phyloP scores from a whole-genome alignment of 2,113 vertebrate genomes.

The Struthidea cinerea region DNA sequence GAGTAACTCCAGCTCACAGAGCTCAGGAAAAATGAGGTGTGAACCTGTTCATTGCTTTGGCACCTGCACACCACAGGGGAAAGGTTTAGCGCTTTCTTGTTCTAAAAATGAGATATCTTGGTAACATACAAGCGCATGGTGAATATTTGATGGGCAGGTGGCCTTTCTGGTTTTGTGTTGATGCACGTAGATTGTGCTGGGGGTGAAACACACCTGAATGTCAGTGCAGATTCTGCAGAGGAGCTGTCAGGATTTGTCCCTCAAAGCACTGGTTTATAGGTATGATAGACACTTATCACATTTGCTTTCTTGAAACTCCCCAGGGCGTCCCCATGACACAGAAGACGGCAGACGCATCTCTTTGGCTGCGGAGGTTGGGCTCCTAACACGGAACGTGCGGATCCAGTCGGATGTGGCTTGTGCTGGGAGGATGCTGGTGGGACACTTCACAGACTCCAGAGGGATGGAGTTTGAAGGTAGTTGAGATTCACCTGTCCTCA shows the following conservation, averaged over 20 bases:
- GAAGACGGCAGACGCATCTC: constrained; percentile 18
- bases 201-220: constrained; percentile 63
- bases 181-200: constrained; percentile 21
- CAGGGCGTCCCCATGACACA: constrained; percentile 59
- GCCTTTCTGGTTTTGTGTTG: constrained; percentile 57
- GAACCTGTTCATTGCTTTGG: background rate
- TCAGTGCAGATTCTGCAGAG: constrained; percentile 34
- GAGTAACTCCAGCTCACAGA: background rate
- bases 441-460: constrained; percentile 7
- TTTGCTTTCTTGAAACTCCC: background rate
- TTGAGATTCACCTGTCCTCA: background rate
- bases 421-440: constrained; percentile 63
- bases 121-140: background rate
- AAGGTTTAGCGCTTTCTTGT: constrained; percentile 37
- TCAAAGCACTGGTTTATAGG: constrained; percentile 11
- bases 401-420: constrained; percentile 67
- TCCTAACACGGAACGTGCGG: constrained; percentile 67
- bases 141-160: constrained; percentile 50
- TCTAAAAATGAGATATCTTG: constrained; percentile 3
- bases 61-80: background rate
- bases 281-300: constrained; percentile 23
- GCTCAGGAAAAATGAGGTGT: background rate
- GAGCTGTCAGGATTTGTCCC: constrained; percentile 37
- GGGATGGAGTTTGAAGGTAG: constrained; percentile 66
- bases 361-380: constrained; percentile 71